Base-by-base conservation (phyloP, 2,888 invertebrate genomes). In the Protonemura montana region DNA sequence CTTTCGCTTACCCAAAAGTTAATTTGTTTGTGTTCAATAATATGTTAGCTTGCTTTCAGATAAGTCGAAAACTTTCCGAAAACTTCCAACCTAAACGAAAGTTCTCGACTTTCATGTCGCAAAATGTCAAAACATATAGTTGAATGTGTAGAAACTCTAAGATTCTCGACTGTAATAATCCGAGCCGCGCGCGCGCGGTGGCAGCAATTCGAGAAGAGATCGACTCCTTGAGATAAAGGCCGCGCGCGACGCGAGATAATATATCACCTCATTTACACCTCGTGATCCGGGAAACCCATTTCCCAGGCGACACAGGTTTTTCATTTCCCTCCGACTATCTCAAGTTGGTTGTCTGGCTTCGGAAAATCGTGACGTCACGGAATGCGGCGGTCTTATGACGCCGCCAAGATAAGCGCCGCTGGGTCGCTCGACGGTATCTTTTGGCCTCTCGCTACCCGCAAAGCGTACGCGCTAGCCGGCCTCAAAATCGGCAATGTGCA, bases 211-310 rank as follows among this genome's bases (percentile, higher is more conserved):
- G 82, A 83, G 83, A 81, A 30, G 82, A 59, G 76, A 86, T 85
- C 86, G 80, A 26, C 30, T 82, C 29, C 21, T 26, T n/a, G 41
- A 83, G 83, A 86, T 81, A 86, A 41, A 29, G 30, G 86, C 85
- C 41, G 78, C 80, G 80, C 7, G 59, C 59, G 59, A 16, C 41
- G 26, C 77, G 76, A 86, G 86, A 59, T 59, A 59, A 87, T 85
- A 86, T 87, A 85, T 85, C 87, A 85, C 82, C 86, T 87, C 87
- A 87, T 87, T 87, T 86, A 82, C 87, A 87, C 87, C 87, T 86
- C 86, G 35, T 85, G 86, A 83, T 77, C 83, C 87, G 85, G 35
- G 83, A 78, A 83, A 86, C 76, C 87, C 84, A 87, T 87, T 87
- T 87, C 86, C 84, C 81, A 59, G 85, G 87, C 82, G 85, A 85